Base-by-base conservation (phyloP, 1,140 invertebrate genomes). In the Drosophila gunungcola region DNA sequence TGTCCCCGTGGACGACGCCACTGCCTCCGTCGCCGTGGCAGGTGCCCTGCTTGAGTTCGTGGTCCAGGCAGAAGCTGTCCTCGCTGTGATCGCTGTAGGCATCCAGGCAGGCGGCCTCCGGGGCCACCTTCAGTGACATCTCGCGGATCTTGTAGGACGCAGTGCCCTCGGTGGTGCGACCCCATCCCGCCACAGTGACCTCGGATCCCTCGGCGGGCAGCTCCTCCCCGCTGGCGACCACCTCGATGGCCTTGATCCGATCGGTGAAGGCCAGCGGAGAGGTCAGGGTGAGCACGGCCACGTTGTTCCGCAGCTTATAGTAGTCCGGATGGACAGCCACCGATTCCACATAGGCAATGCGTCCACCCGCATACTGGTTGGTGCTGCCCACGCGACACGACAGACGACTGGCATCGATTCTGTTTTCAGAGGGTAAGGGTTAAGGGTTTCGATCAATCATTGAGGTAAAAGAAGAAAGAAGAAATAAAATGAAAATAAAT, bases 271-370 rank as follows among this genome's bases (percentile, higher is more conserved):
- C 0, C 9, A 88, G 13, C 0, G 75, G 12, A 0, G 60, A 10
- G n/a, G 16, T 73, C 7, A 89, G 46, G 62, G 51, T 77, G 10
- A 95, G 54, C 3, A 94, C 67, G 13, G 93, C 94, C 38, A 95
- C 74, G 70, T 95, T 94, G 65, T 94, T 93, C 25, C 54, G n/a
- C 0, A 93, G 38, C 0, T 78, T 12, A 13, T 74, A 72, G 58
- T 92, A 94, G 0, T 84, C 51, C 3, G 86, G 45, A 63, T 95
- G 94, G 7, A 74, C 41, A 2, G 48, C 52, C 2, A 78, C 49
- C 1, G 41, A 46, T 0, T 27, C 55, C 6, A 91, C 63, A 12
- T 1, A 11, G 4, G 73, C 41, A n/a, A 91, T 55, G 11, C 46
- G 70, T 0, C 91, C 91, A 5, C 91, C 84, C 3, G 91, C 81